phyloP scores from a whole-genome alignment of 2,113 vertebrate genomes.

The Clinocottus analis region DNA sequence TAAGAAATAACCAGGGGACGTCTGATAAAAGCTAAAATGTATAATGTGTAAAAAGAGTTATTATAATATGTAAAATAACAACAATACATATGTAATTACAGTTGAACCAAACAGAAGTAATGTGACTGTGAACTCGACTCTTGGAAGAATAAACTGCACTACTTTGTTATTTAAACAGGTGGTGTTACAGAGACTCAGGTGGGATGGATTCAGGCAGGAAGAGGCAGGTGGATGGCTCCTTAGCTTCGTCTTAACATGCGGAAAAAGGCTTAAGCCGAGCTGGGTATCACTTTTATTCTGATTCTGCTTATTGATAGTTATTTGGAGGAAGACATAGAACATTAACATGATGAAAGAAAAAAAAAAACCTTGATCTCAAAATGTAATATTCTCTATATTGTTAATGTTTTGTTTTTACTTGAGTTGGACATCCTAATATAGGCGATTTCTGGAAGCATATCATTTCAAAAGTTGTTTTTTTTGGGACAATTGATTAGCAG shows the following conservation, averaged over 20 bases:
- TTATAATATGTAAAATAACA: constrained; percentile 56
- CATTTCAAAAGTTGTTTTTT: background rate
- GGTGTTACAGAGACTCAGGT: background rate
- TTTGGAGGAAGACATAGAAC: background rate
- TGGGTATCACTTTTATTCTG: background rate
- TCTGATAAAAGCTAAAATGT: constrained; percentile 68
- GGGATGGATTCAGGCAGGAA: constrained; percentile 2
- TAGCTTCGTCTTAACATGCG: background rate
- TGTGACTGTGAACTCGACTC: constrained; percentile 36
- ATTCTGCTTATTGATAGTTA: background rate
- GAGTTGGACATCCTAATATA: background rate
- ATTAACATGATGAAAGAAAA: background rate
- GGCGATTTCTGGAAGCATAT: background rate
- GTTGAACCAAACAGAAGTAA: constrained; percentile 80
- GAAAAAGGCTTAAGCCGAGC: background rate
- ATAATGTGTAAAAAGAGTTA: constrained; percentile 48
- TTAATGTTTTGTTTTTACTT: background rate
- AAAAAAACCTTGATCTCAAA: background rate
- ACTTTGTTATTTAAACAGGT: background rate
- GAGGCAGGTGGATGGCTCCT: no score
- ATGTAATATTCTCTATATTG: background rate
- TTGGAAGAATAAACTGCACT: background rate
- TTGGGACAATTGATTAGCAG: background rate
- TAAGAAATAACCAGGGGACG: constrained; percentile 39
- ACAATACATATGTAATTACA: constrained; percentile 76